Base-by-base conservation (phyloP, 2,888 invertebrate genomes). In the Ceraclea dissimilis region DNA sequence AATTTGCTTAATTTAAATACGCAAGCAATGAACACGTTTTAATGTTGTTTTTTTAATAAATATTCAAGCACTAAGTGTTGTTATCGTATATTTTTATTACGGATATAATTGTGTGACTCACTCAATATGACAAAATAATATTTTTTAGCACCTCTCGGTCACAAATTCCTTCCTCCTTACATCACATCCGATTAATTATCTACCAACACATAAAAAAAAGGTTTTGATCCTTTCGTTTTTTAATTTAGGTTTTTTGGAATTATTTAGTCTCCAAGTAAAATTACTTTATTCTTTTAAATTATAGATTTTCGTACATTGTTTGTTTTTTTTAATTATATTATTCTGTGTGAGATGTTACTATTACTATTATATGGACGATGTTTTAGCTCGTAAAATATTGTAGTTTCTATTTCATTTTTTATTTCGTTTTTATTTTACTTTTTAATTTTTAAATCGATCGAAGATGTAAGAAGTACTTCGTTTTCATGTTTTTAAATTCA, bases 311-410 rank as follows among this genome's bases (percentile, higher is more conserved):
- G 20, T 34, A n/a, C n/a, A 44, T 34, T 50, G 21, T 53, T 60
- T 57, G 19, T 52, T 49, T 39, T 2, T 39, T 39, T 39, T n/a
- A n/a, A 13, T 39, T 13, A 39, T 39, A 39, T 54, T 22, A 50
- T 50, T 60, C 54, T 52, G 49, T 60, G 60, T 60, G 52, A 39
- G 50, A 53, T 57, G 39, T 60, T 46, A 54, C 51, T 56, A 48
- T 48, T 39, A 39, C 16, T 39, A 13, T 39, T n/a, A 13, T 51
- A 48, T 56, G 44, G 44, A 57, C 34, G 53, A 60, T 57, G 52
- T 60, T 39, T 49, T 60, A 57, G 57, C 43, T 57, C 43, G 52
- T 57, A 39, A 60, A 18, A 17, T 52, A 60, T 57, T 20, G 57
- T 60, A 57, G 60, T 39, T 39, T 39, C 16, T 13, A 8, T 39